These are phyloP conservation scores for Karalla daura DNA, from an alignment of 2,797 vertebrate species.

Conservation along the genomic window DNA sequence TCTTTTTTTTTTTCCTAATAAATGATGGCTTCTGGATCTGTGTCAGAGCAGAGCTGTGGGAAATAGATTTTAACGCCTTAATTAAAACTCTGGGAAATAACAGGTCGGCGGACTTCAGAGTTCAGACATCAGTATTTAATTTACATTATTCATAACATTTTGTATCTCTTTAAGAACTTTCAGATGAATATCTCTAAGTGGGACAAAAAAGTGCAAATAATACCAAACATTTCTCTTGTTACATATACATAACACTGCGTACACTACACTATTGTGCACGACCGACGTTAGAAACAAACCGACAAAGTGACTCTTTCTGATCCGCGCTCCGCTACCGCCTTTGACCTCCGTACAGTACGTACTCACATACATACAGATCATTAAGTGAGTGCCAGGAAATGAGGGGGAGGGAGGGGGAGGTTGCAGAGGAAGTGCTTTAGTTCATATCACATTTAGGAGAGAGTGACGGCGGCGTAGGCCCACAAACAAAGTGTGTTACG, in stretches of 20 bases:
- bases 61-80: constrained; percentile 26
- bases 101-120: constrained; percentile 3
- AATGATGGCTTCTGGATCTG: constrained; percentile 24
- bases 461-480: constrained; percentile 57
- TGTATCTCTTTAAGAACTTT: constrained; percentile 79
- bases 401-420: constrained; percentile 14
- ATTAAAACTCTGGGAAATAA: constrained; percentile 43
- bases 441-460: constrained; percentile 60
- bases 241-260: constrained; percentile 83
- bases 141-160: constrained; percentile 84
- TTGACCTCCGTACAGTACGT: constrained; percentile 75
- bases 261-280: constrained; percentile 87
- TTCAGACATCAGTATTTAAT: constrained; percentile 85
- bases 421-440: constrained; percentile 44
- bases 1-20: constrained; percentile 7
- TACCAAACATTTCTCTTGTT: constrained; percentile 83
- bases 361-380: constrained; percentile 78
- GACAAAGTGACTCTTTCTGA: constrained; percentile 88
- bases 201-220: constrained; percentile 87
- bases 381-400: constrained; percentile 61
- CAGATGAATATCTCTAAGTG: constrained; percentile 74
- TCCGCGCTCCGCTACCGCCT: constrained; percentile 70
- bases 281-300: constrained; percentile 83
- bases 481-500: constrained; percentile 73
- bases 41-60: constrained; percentile 30